A percentile compares a stretch with the other conserved stretches of the same genome.
These are phyloP conservation scores for Microctonus aethiopoides DNA, from an alignment of 2,888 invertebrate genomes.

Conservation along the genomic window DNA sequence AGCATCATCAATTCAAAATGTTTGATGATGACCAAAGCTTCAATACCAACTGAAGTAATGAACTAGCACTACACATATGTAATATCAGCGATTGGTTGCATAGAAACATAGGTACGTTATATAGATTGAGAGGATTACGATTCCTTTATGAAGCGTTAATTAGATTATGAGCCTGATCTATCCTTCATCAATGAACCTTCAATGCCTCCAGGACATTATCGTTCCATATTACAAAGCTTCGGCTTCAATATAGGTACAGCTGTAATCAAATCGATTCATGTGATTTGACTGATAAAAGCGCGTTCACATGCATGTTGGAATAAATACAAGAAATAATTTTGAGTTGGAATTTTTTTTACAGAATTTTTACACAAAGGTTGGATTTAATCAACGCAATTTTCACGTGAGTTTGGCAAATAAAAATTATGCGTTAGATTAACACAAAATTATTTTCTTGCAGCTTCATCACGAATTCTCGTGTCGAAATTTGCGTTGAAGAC, in stretches of 20 bases:
- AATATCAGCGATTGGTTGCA: background rate
- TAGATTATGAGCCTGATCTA: conserved; percentile 43
- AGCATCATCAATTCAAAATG: too few species aligned
- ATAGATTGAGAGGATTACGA: conserved; percentile 44
- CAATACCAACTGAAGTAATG: background rate
- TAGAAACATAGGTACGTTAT: background rate
- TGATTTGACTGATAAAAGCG: background rate
- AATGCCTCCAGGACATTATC: background rate
- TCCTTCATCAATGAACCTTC: background rate
- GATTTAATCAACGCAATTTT: too few species aligned
- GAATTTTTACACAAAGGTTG: too few species aligned
- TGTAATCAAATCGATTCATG: background rate
- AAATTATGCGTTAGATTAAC: too few species aligned
- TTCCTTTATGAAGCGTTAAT: conserved; percentile 54
- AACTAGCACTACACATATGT: background rate
- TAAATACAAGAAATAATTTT: too few species aligned
- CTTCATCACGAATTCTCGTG: too few species aligned
- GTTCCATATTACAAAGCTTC: background rate
- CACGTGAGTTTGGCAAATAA: too few species aligned
- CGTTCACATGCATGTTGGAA: background rate
- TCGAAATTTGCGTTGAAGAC: too few species aligned
- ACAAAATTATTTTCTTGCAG: too few species aligned
- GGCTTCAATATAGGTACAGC: background rate
- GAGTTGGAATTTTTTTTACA: too few species aligned
- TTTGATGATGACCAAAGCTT: background rate